Evolutionary conservation across 2,797 vertebrate species (phyloP).

Genomic region (Antrozous pallidus): DNA sequence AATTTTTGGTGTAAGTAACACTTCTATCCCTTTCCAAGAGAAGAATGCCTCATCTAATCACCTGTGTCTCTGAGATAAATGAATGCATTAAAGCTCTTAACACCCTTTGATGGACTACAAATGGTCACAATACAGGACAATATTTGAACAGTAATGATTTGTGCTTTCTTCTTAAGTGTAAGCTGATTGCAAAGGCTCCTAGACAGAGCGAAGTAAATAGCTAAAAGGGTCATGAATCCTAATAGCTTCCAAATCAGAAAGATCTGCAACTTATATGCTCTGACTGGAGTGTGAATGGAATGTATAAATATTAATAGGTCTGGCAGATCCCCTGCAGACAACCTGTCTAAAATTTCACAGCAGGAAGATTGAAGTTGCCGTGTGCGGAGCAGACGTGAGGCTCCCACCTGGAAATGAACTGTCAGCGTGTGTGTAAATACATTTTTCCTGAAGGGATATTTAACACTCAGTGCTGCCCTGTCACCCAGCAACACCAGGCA

Average conservation of each 20-base stretch:
- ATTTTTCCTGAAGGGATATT: slow-evolving; percentile 75
- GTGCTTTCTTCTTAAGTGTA: slow-evolving; percentile 81
- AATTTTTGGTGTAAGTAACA: slow-evolving; percentile 75
- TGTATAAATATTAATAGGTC: slow-evolving; percentile 85
- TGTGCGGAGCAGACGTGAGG: slow-evolving; percentile 59
- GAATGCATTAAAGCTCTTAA: slow-evolving; percentile 82
- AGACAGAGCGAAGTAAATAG: slow-evolving; percentile 78
- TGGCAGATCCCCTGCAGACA: slow-evolving; percentile 75
- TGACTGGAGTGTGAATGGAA: slow-evolving; percentile 81
- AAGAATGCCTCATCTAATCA: slow-evolving; percentile 78
- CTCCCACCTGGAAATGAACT: slow-evolving; percentile 82
- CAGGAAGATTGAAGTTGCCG: slow-evolving; percentile 79
- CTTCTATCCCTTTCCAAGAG: slow-evolving; percentile 68
- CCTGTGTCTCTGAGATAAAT: slow-evolving; percentile 80
- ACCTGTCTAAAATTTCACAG: slow-evolving; percentile 84
- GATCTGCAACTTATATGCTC: slow-evolving; percentile 83
- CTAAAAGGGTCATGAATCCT: slow-evolving; percentile 85
- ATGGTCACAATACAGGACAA: slow-evolving; percentile 81
- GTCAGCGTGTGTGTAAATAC: slow-evolving; percentile 80
- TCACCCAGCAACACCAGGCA: not conserved
- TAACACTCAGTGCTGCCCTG: slow-evolving; percentile 54
- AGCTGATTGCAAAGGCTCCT: slow-evolving; percentile 81
- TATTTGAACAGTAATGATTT: slow-evolving; percentile 85
- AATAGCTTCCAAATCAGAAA: slow-evolving; percentile 85
- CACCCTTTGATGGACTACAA: slow-evolving; percentile 82